Evolutionary conservation across 2,888 invertebrate genomes (phyloP).

Genomic region (Melinaea menophilus): DNA sequence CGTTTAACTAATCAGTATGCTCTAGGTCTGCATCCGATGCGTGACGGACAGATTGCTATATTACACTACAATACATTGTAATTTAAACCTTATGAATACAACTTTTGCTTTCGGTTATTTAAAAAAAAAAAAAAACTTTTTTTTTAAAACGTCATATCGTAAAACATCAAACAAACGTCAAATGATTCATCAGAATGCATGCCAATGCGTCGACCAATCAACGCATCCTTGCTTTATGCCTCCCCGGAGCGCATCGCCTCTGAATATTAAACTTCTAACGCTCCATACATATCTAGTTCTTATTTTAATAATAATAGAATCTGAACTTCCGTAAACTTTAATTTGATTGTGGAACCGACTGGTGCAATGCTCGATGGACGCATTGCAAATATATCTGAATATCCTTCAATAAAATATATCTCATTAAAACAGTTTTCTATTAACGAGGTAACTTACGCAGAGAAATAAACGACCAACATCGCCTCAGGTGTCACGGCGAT

Average conservation of each 20-base stretch:
- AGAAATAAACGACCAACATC: too few species aligned
- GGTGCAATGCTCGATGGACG: slow-evolving; percentile 28
- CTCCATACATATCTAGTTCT: slow-evolving; percentile 2
- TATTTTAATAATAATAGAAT: not conserved
- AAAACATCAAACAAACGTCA: too few species aligned
- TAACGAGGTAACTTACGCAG: too few species aligned
- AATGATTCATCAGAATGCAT: slow-evolving; percentile 9
- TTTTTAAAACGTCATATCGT: too few species aligned
- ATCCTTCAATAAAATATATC: not conserved
- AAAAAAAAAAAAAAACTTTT: not conserved
- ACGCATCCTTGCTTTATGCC: slow-evolving; percentile 23
- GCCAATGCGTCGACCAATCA: slow-evolving; percentile 24
- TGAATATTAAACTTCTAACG: slow-evolving; percentile 22
- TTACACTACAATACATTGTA: not conserved
- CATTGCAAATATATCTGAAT: slow-evolving; percentile 22
- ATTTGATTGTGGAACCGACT: slow-evolving; percentile 2
- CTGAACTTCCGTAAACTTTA: not conserved
- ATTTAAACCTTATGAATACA: not conserved
- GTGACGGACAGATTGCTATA: slow-evolving; percentile 8
- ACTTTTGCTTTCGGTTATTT: not conserved
- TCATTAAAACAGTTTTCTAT: too few species aligned
- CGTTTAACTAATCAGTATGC: slow-evolving; percentile 22
- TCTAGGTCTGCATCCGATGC: slow-evolving; percentile 18
- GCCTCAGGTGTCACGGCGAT: too few species aligned
- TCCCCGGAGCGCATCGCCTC: slow-evolving; percentile 20